These are phyloP conservation scores for Sesia apiformis DNA, from an alignment of 2,888 invertebrate genomes.

Conservation along the genomic window DNA sequence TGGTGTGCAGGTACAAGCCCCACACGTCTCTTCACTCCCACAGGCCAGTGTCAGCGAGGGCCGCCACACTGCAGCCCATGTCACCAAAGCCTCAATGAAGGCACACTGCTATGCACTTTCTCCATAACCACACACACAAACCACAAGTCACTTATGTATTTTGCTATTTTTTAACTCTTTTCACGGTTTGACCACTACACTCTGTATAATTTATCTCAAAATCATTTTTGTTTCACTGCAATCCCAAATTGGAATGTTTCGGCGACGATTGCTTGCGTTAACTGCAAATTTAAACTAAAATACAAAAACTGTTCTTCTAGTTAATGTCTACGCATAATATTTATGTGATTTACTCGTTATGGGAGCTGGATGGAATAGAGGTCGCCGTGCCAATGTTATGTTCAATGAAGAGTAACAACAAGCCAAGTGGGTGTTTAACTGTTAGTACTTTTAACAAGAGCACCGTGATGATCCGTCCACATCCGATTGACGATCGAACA, in stretches of 20 bases:
- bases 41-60: constrained; percentile 56
- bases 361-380: constrained; percentile 49
- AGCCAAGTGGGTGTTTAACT: constrained; percentile 52
- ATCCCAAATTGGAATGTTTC: constrained; percentile 54
- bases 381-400: constrained; percentile 69
- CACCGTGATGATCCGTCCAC: constrained; percentile 22
- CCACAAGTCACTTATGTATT: constrained; percentile 36
- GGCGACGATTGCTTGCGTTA: constrained; percentile 30
- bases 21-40: constrained; percentile 62
- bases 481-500: constrained; percentile 13
- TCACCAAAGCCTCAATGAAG: constrained; percentile 52
- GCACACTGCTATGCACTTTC: constrained; percentile 36
- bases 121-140: constrained; percentile 44
- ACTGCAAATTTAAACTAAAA: neutral
- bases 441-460: constrained; percentile 38
- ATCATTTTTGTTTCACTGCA: constrained; percentile 69
- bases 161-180: constrained; percentile 43
- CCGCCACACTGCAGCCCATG: constrained; percentile 61
- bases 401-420: constrained; percentile 71
- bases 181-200: constrained; percentile 57
- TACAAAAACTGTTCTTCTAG: neutral
- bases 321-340: constrained; percentile 24
- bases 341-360: constrained; percentile 33
- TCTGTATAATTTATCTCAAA: constrained; percentile 66
- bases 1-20: constrained; percentile 62